phyloP scores from a whole-genome alignment of 92 coral and sea anemone genomes.

The Zoanthus gigantus region DNA sequence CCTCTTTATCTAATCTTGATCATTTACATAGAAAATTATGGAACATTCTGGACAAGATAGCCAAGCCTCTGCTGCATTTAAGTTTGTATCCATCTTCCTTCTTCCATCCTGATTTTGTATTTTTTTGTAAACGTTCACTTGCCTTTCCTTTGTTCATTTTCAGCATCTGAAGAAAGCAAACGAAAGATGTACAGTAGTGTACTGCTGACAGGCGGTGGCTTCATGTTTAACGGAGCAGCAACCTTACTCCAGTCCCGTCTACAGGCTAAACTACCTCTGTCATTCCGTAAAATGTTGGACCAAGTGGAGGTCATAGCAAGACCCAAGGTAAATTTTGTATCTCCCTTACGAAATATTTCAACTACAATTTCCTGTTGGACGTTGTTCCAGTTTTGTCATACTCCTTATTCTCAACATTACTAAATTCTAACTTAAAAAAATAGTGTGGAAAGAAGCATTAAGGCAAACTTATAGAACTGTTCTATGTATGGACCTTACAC shows the following conservation, averaged over 20 bases:
- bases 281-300: slow-evolving; percentile 89
- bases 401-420: too few relatives aligned
- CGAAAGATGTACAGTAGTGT: slow-evolving; percentile 93
- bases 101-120: too few relatives aligned
- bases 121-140: not conserved
- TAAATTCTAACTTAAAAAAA: too few relatives aligned
- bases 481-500: too few relatives aligned
- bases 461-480: too few relatives aligned
- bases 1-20: not conserved
- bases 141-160: not conserved
- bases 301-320: slow-evolving; percentile 95
- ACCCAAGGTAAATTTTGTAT: slow-evolving; percentile 71
- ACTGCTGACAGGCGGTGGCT: slow-evolving; percentile 93
- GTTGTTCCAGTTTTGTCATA: too few relatives aligned
- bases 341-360: not conserved
- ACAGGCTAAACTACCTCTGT: slow-evolving; percentile 87
- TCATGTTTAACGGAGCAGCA: slow-evolving; percentile 92
- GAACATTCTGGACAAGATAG: too few relatives aligned
- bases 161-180: slow-evolving; percentile 81
- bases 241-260: slow-evolving; percentile 83
- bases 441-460: too few relatives aligned
- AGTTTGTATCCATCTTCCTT: too few relatives aligned
- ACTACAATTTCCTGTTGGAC: not conserved
- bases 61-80: too few relatives aligned
- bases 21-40: not conserved